These are phyloP conservation scores for Dendrolimus punctatus DNA, from an alignment of 1,140 invertebrate species.

Conservation along the genomic window DNA sequence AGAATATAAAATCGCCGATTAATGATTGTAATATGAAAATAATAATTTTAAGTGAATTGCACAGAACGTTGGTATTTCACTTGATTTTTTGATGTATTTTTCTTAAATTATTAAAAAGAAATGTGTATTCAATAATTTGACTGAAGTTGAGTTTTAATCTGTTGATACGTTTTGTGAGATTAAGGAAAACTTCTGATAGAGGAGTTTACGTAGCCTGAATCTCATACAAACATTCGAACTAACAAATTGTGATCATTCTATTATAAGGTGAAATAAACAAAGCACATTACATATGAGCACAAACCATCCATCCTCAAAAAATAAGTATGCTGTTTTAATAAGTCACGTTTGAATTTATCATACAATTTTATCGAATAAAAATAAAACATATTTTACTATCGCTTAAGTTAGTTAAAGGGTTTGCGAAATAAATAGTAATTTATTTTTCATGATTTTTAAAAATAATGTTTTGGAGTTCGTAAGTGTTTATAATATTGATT, in stretches of 20 bases:
- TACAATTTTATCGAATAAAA: constrained; percentile 70
- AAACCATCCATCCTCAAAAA: constrained; percentile 69
- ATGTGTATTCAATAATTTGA: constrained; percentile 60
- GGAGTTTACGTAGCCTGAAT: constrained; percentile 4
- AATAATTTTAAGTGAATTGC: constrained; percentile 62
- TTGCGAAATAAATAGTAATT: constrained; percentile 60
- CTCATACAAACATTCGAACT: constrained; percentile 34
- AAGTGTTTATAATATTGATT: constrained; percentile 58
- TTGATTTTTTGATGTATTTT: constrained; percentile 68
- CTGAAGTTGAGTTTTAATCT: constrained; percentile 48
- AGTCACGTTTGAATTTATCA: constrained; percentile 71
- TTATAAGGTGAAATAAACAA: constrained; percentile 53
- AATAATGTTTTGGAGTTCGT: constrained; percentile 41
- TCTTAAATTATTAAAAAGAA: constrained; percentile 34
- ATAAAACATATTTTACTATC: constrained; percentile 62
- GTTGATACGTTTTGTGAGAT: no score
- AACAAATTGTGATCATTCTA: constrained; percentile 62
- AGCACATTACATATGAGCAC: constrained; percentile 67
- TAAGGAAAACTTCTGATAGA: no score
- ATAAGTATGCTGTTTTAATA: constrained; percentile 61
- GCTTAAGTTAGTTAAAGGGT: constrained; percentile 68
- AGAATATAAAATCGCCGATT: constrained; percentile 38
- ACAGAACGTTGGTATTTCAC: constrained; percentile 70
- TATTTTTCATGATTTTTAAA: constrained; percentile 62
- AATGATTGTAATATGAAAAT: constrained; percentile 17